phyloP scores from a whole-genome alignment of 1,140 invertebrate genomes.

The Bacillus rossius region DNA sequence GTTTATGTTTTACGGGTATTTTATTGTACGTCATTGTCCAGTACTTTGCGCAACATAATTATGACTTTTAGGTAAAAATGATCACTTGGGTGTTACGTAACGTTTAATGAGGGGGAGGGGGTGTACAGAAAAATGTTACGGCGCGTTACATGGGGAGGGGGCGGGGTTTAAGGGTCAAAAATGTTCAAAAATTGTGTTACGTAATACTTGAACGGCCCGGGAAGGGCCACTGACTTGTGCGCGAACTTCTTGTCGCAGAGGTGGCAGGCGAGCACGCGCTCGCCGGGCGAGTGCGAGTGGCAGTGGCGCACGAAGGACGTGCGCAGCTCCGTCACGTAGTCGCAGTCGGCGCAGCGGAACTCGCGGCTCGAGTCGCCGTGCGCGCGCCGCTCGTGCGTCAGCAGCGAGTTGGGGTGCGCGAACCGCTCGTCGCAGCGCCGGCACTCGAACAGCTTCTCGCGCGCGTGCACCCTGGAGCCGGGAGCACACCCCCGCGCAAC shows the following conservation, averaged over 20 bases:
- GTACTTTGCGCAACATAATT: too few species aligned
- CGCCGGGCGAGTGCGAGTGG: conserved; percentile 11
- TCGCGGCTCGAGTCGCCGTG: conserved; percentile 32
- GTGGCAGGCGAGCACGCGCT: conserved; percentile 46
- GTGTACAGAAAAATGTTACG: too few species aligned
- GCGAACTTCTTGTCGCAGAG: conserved; percentile 54
- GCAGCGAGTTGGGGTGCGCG: conserved; percentile 25
- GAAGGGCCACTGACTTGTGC: conserved; percentile 50
- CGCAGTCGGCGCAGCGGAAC: not conserved
- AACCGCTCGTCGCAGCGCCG: conserved; percentile 55
- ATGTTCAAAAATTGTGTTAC: too few species aligned
- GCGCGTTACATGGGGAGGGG: too few species aligned
- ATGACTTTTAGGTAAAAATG: too few species aligned
- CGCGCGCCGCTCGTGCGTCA: conserved; percentile 46
- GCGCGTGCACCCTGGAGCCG: conserved; percentile 59
- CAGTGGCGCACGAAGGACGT: conserved; percentile 1
- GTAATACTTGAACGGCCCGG: too few species aligned
- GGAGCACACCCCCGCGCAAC: too few species aligned
- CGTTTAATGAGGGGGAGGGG: too few species aligned
- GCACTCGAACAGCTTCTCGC: conserved; percentile 70
- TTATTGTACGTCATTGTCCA: too few species aligned
- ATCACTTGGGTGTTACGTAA: too few species aligned
- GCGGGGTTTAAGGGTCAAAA: too few species aligned
- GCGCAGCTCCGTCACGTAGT: not conserved
- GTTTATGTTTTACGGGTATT: too few species aligned